Evolutionary conservation across 2,113 vertebrate genomes (phyloP).

Genomic region (Gobio gobio): DNA sequence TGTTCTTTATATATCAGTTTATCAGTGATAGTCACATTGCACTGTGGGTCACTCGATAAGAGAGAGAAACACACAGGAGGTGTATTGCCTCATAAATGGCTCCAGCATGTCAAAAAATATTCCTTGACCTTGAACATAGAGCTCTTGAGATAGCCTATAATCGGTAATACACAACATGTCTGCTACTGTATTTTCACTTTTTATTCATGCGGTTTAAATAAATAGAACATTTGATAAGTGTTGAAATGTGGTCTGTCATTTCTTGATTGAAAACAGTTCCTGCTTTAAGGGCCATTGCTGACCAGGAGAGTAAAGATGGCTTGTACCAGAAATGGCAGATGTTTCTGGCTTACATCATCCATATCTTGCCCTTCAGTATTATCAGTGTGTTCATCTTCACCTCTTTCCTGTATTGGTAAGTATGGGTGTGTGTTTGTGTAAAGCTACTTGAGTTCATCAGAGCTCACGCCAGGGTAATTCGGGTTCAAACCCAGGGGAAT

Average conservation of each 20-base stretch:
- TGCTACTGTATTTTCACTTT: constrained; percentile 37
- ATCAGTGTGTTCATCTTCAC: constrained; percentile 83
- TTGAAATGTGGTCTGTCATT: neutral
- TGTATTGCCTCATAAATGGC: neutral
- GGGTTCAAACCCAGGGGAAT: neutral
- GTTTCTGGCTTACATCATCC: constrained; percentile 90
- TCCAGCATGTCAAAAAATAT: neutral
- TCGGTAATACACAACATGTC: neutral
- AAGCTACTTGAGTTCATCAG: neutral
- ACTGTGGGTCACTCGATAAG: neutral
- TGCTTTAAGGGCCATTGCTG: constrained; percentile 85
- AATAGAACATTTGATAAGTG: neutral
- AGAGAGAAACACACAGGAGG: neutral
- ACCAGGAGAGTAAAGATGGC: constrained; percentile 94
- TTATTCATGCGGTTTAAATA: neutral
- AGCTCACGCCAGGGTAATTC: constrained; percentile 20
- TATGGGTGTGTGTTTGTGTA: constrained; percentile 1
- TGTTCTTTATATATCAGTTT: neutral
- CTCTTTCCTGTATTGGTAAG: constrained; percentile 91
- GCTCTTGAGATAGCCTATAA: constrained; percentile 3
- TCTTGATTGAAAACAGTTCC: constrained; percentile 76
- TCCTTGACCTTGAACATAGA: constrained; percentile 20
- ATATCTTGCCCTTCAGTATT: constrained; percentile 90
- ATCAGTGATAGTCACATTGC: constrained; percentile 1
- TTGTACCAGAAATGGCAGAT: constrained; percentile 96